A percentile compares a stretch with the other conserved stretches of the same genome.
These are phyloP conservation scores for rat (Rattus norvegicus) DNA, from an alignment of 2,113 vertebrate genomes.

Conservation along the genomic window DNA sequence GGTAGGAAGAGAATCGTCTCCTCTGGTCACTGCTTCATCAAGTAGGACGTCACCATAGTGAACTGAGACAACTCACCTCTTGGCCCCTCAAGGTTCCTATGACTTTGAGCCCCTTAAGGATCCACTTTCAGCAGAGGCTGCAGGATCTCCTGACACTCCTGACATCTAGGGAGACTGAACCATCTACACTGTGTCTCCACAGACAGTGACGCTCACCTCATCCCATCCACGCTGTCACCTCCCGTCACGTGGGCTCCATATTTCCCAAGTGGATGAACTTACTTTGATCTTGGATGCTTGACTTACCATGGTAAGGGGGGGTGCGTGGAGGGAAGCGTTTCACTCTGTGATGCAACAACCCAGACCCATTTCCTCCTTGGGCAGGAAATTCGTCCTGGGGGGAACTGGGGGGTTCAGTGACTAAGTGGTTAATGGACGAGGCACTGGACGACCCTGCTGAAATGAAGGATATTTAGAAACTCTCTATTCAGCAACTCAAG, in stretches of 20 bases:
- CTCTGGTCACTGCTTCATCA: background rate
- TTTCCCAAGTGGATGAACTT: background rate
- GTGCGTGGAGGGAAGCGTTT: accelerated
- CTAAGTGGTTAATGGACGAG: accelerated
- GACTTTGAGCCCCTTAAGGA: accelerated
- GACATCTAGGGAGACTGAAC: accelerated
- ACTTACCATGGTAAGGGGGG: background rate
- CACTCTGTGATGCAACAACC: accelerated
- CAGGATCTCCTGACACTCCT: too few relatives aligned
- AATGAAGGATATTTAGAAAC: background rate
- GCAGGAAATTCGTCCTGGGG: background rate
- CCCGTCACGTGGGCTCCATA: too few relatives aligned
- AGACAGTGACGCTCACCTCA: background rate
- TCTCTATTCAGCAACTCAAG: accelerated
- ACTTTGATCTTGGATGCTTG: accelerated
- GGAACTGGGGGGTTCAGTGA: accelerated
- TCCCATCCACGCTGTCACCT: too few relatives aligned
- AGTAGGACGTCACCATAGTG: too few relatives aligned
- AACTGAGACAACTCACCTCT: background rate
- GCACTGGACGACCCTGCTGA: background rate
- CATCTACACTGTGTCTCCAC: accelerated
- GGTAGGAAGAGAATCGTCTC: background rate
- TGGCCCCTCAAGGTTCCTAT: accelerated
- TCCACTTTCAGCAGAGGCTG: background rate
- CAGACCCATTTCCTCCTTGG: background rate